Percentiles rank a stretch among this genome's conserved stretches.
Conservation (phyloP, 2,113 vertebrate genomes). For the Panthera tigris region DNA sequence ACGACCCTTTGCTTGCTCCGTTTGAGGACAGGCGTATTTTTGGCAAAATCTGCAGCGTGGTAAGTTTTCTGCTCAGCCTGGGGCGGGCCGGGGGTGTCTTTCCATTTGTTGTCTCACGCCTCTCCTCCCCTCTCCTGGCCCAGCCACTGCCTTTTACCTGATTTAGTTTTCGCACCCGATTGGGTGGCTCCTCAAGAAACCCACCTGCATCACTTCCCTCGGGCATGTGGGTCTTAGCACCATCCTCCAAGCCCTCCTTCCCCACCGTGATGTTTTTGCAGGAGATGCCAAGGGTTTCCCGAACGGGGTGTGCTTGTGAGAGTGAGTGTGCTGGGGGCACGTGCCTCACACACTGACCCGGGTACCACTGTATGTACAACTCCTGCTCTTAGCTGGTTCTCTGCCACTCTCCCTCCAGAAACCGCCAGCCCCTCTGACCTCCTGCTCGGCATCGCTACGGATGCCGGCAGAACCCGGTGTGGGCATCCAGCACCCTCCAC, state of each 20-base stretch:
- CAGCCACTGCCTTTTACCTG: slow-evolving; percentile 74
- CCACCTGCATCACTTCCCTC: slow-evolving; percentile 41
- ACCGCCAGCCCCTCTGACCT: not conserved
- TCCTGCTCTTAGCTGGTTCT: not conserved
- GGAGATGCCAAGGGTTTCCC: not conserved
- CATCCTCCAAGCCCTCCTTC: not conserved
- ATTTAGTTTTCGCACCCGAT: slow-evolving; percentile 80
- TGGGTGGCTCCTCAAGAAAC: not conserved
- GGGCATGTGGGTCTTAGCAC: not conserved
- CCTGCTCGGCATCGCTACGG: not conserved
- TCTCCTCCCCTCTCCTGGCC: slow-evolving; percentile 27
- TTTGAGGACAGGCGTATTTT: not conserved
- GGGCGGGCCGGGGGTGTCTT: not conserved
- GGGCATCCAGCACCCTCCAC: not conserved
- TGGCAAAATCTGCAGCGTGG: slow-evolving; percentile 11
- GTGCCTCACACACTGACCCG: not conserved
- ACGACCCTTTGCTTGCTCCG: not conserved
- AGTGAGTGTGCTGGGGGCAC: fast-evolving
- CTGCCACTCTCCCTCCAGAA: not conserved
- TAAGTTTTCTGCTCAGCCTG: not conserved
- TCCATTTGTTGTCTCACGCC: slow-evolving; percentile 35
- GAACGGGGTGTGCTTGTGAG: not conserved
- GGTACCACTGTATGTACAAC: fast-evolving
- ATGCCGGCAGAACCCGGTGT: not conserved
- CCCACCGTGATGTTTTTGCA: not conserved